Conservation (phyloP, 2,113 vertebrate species). For the Aythya baeri region DNA sequence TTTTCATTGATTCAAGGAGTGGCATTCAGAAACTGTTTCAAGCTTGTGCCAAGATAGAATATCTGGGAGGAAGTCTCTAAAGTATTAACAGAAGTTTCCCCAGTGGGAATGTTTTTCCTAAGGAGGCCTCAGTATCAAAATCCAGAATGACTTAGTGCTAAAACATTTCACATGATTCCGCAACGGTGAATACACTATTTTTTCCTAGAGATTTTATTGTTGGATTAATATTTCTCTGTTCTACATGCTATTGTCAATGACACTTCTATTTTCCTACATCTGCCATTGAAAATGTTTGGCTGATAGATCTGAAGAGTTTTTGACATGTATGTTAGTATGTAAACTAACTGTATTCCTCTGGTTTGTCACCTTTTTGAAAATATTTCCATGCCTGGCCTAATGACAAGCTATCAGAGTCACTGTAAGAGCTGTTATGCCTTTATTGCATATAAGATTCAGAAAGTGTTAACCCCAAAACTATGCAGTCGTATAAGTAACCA, state of each 20-base stretch:
- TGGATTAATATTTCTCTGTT: neutral
- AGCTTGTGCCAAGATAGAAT: slow-evolving; percentile 6
- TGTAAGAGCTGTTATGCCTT: neutral
- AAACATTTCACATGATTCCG: neutral
- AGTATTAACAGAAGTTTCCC: slow-evolving; percentile 17
- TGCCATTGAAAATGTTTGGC: neutral
- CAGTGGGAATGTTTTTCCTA: neutral
- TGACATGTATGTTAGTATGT: neutral
- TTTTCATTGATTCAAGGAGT: slow-evolving; percentile 10
- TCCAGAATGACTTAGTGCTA: neutral
- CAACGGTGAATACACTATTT: neutral
- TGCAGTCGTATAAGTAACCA: neutral
- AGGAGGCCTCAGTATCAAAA: neutral
- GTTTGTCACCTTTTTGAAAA: neutral
- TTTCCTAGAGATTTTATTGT: neutral
- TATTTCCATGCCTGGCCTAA: neutral
- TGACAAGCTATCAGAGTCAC: neutral
- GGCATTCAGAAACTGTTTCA: slow-evolving; percentile 19
- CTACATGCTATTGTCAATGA: neutral
- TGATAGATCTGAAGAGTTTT: neutral
- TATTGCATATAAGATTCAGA: neutral
- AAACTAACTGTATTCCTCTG: neutral
- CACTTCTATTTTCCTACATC: neutral
- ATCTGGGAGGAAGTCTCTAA: slow-evolving; percentile 25
- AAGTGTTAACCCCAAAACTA: neutral